Percentiles rank a stretch among this genome's conserved stretches.
Conservation (phyloP, 2,797 vertebrate genomes). For the Siniperca obscura region DNA sequence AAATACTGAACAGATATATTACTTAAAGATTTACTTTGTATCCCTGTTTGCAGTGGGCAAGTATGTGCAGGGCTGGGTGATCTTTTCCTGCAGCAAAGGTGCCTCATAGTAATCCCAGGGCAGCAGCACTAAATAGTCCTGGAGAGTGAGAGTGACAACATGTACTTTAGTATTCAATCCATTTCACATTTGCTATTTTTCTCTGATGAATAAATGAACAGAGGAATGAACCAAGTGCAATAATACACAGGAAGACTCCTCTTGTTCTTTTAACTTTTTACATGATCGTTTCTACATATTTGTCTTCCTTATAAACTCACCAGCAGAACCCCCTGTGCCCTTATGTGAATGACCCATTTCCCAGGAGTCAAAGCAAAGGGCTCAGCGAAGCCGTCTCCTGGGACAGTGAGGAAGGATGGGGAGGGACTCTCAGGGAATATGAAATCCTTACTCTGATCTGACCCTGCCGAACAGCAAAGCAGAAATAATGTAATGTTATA, state of each 20-base stretch:
- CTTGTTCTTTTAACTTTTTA: neutral
- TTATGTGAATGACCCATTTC: conserved; percentile 89
- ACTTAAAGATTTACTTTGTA: conserved; percentile 71
- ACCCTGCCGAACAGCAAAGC: conserved; percentile 78
- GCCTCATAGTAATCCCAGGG: conserved; percentile 93
- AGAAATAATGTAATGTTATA: conserved; percentile 23
- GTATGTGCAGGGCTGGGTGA: conserved; percentile 89
- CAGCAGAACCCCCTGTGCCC: conserved; percentile 90
- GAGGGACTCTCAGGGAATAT: conserved; percentile 88
- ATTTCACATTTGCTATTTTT: neutral
- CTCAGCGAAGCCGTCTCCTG: conserved; percentile 88
- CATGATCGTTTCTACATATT: neutral
- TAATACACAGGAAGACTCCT: neutral
- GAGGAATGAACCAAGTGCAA: neutral
- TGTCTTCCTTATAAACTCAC: conserved; percentile 82
- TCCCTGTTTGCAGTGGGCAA: conserved; percentile 49
- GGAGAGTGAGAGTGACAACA: conserved; percentile 24
- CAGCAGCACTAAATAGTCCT: conserved; percentile 96
- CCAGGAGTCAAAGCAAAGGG: conserved; percentile 88
- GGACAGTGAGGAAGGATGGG: conserved; percentile 91
- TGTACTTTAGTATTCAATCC: neutral
- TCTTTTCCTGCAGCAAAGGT: conserved; percentile 84
- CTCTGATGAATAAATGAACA: neutral
- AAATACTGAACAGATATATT: neutral
- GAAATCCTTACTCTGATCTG: conserved; percentile 88